These are phyloP conservation scores for Polyploca ridens DNA, from an alignment of 2,888 invertebrate genomes.

Conservation along the genomic window DNA sequence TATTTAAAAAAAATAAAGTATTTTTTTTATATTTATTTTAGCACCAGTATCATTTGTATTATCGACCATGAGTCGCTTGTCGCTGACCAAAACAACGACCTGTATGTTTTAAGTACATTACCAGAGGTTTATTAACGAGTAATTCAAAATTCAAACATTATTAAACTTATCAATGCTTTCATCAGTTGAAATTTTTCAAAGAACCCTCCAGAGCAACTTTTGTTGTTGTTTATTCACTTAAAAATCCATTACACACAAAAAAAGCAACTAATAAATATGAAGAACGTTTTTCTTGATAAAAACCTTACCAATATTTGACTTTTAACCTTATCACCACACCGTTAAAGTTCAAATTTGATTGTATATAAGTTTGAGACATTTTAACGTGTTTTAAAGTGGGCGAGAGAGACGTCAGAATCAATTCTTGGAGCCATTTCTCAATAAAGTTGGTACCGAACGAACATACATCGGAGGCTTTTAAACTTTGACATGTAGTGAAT, in stretches of 20 bases:
- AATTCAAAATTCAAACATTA: background rate
- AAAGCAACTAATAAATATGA: constrained; percentile 79
- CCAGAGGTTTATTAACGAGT: background rate
- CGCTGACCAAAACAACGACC: no score
- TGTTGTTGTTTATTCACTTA: constrained; percentile 78
- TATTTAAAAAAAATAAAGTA: no score
- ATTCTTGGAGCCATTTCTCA: constrained; percentile 80
- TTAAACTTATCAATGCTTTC: background rate
- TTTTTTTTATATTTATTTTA: no score
- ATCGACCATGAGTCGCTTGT: no score
- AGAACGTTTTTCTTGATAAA: constrained; percentile 60
- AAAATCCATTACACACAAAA: constrained; percentile 81
- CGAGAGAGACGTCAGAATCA: constrained; percentile 69
- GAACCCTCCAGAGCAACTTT: constrained; percentile 35
- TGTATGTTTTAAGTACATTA: no score
- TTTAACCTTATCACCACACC: constrained; percentile 15
- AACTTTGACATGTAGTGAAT: constrained; percentile 68
- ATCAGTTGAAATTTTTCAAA: constrained; percentile 32
- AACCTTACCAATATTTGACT: constrained; percentile 40
- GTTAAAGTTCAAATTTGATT: constrained; percentile 32
- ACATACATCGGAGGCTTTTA: constrained; percentile 77
- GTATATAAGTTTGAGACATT: constrained; percentile 30
- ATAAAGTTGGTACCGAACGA: constrained; percentile 65
- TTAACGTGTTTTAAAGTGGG: constrained; percentile 25
- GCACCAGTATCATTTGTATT: no score